Evolutionary conservation across 2,888 invertebrate species (phyloP).

Genomic region (Ferrisia virgata): DNA sequence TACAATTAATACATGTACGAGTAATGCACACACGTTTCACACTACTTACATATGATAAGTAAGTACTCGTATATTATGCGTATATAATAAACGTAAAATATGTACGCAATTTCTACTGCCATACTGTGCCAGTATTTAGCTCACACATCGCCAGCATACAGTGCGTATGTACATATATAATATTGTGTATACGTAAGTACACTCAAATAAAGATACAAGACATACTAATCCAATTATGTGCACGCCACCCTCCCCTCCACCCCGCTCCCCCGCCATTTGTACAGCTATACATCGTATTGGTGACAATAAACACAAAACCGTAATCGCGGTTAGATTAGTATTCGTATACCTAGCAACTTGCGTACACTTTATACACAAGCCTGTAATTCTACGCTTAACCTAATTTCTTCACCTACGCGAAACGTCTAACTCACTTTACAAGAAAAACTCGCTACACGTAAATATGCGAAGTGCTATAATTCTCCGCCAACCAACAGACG

Average conservation of each 20-base stretch:
- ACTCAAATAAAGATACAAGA: too few species aligned
- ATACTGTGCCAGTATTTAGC: neutral
- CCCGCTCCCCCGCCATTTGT: neutral
- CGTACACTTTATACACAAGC: neutral
- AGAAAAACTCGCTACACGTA: neutral
- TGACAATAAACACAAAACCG: slow-evolving; percentile 19
- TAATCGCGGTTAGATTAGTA: slow-evolving; percentile 23
- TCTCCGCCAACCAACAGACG: too few species aligned
- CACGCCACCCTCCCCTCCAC: too few species aligned
- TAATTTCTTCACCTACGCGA: slow-evolving; percentile 16
- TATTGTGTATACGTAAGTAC: neutral
- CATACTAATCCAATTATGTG: slow-evolving; percentile 13
- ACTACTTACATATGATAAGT: too few species aligned
- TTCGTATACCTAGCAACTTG: neutral
- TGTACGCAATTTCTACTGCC: too few species aligned
- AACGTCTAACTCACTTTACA: neutral
- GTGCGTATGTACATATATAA: neutral
- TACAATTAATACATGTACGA: too few species aligned
- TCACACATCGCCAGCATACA: neutral
- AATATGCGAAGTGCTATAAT: neutral
- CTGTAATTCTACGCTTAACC: slow-evolving; percentile 10
- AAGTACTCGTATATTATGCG: neutral
- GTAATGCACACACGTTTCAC: too few species aligned
- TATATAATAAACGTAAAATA: neutral
- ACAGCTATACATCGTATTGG: neutral